Evolutionary conservation across 2,797 vertebrate genomes (phyloP).

Genomic region (Paedocypris micromegethes): DNA sequence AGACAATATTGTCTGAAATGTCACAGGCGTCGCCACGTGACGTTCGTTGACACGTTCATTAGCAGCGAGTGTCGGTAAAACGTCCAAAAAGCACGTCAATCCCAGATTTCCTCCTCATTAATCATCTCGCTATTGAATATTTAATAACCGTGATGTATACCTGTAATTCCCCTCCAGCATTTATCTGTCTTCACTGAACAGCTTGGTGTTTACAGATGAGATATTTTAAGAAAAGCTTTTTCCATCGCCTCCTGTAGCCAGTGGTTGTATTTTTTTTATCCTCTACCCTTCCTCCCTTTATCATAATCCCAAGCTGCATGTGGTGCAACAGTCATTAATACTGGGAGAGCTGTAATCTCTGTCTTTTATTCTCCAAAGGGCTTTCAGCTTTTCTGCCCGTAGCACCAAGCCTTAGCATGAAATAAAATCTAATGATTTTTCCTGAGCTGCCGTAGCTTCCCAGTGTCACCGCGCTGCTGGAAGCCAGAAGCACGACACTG

Average conservation of each 20-base stretch:
- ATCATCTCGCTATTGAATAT: too few relatives aligned
- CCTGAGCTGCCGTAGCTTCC: conserved; percentile 31
- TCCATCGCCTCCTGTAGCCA: neutral
- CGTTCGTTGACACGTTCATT: conserved; percentile 5
- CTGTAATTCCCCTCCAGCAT: too few relatives aligned
- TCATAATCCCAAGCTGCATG: conserved; percentile 40
- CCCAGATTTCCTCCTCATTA: too few relatives aligned
- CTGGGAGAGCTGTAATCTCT: conserved; percentile 39
- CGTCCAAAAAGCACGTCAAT: too few relatives aligned
- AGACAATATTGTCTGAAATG: conserved; percentile 19
- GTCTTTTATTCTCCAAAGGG: conserved; percentile 29
- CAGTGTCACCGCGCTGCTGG: conserved; percentile 40
- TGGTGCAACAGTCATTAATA: conserved; percentile 33
- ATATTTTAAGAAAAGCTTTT: too few relatives aligned
- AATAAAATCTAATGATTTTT: conserved; percentile 47
- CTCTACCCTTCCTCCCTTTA: conserved; percentile 30
- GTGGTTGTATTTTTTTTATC: conserved; percentile 24
- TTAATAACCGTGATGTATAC: too few relatives aligned
- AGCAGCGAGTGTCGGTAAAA: neutral
- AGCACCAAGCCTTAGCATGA: conserved; percentile 35
- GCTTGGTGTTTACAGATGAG: too few relatives aligned
- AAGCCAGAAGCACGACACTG: conserved; percentile 34
- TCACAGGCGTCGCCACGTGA: conserved; percentile 25
- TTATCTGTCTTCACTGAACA: too few relatives aligned
- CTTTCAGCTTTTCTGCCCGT: conserved; percentile 25